These are phyloP conservation scores for Formicarius rufipectus DNA, from an alignment of 2,113 vertebrate species.

Conservation along the genomic window DNA sequence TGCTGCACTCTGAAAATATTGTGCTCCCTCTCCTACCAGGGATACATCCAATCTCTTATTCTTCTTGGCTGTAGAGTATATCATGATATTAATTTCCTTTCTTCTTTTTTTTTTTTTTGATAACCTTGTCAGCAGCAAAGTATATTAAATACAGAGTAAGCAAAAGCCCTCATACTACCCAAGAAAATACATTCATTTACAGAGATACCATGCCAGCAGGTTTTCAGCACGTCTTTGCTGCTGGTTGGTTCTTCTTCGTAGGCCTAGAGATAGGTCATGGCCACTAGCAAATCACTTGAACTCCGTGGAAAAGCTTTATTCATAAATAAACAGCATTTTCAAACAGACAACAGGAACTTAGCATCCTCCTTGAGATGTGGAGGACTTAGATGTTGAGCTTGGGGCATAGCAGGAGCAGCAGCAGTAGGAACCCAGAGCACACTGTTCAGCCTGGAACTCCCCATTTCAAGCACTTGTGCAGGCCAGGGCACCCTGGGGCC, in stretches of 20 bases:
- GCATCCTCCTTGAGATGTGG: not conserved
- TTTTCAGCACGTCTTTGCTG: not conserved
- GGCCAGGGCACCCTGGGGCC: not conserved
- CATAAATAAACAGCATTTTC: not conserved
- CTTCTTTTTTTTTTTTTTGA: not conserved
- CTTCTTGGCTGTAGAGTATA: not conserved
- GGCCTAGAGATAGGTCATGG: not conserved
- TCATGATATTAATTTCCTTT: not conserved
- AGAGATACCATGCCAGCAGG: not conserved
- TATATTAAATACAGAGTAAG: not conserved
- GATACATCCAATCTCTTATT: not conserved
- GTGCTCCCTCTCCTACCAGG: not conserved
- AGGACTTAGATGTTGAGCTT: not conserved
- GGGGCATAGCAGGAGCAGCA: not conserved
- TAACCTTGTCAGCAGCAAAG: not conserved
- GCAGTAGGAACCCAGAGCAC: not conserved
- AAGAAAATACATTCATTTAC: not conserved
- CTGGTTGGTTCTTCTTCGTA: not conserved
- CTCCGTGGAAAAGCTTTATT: not conserved
- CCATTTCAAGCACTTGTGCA: fast-evolving
- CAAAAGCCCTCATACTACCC: not conserved
- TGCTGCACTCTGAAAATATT: not conserved
- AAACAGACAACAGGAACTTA: not conserved
- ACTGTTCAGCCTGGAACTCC: fast-evolving
- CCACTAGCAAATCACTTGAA: not conserved